These are phyloP conservation scores for Heliconius aoede DNA, from an alignment of 2,888 invertebrate genomes.

Conservation along the genomic window DNA sequence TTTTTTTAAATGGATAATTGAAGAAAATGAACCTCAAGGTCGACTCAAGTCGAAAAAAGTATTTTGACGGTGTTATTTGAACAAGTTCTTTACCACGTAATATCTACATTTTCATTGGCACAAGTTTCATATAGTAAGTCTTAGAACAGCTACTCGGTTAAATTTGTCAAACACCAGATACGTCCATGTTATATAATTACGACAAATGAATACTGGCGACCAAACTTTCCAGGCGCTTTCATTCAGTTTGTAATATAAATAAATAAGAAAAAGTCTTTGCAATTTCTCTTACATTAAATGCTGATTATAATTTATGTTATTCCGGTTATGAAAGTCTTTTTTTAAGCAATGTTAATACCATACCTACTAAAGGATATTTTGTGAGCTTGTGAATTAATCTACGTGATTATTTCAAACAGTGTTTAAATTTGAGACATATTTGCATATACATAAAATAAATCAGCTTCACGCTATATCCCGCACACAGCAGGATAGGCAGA, in stretches of 20 bases:
- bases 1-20: background rate
- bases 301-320: constrained; percentile 13
- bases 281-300: constrained; percentile 33
- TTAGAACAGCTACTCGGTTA: background rate
- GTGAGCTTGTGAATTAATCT: background rate
- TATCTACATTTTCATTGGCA: background rate
- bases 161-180: background rate
- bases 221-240: constrained; percentile 42
- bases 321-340: constrained; percentile 15
- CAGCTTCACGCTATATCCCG: too few relatives aligned
- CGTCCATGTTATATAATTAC: constrained; percentile 8
- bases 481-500: too few relatives aligned
- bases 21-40: background rate
- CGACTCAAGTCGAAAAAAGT: background rate
- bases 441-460: too few relatives aligned
- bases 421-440: background rate
- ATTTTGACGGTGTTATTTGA: too few relatives aligned
- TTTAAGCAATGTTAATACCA: background rate
- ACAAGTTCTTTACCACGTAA: background rate
- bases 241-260: constrained; percentile 31
- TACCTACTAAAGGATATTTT: background rate
- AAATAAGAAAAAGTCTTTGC: constrained; percentile 23
- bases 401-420: background rate
- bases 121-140: constrained; percentile 6
- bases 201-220: constrained; percentile 31